phyloP scores from a whole-genome alignment of 1,140 invertebrate genomes.

The Papilio helenus region DNA sequence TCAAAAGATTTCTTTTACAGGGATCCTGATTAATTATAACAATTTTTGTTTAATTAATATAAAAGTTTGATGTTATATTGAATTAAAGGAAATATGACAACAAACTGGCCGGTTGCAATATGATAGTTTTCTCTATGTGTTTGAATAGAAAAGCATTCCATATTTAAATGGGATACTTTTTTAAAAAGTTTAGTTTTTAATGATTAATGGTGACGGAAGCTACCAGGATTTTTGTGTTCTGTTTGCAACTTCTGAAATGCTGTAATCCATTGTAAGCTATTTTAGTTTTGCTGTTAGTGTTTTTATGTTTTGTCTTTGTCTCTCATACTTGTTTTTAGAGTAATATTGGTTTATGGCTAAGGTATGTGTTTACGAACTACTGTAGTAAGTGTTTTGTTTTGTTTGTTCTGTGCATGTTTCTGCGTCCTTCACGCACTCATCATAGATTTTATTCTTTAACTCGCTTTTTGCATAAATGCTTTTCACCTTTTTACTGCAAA shows the following conservation, averaged over 20 bases:
- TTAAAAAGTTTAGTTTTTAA: constrained; percentile 52
- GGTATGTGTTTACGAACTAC: constrained; percentile 44
- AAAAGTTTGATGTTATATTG: constrained; percentile 28
- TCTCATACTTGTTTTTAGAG: not conserved
- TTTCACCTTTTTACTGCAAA: constrained; percentile 71
- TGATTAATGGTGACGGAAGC: constrained; percentile 51
- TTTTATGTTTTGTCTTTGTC: constrained; percentile 8
- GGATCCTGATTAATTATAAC: constrained; percentile 33
- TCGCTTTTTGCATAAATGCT: constrained; percentile 70
- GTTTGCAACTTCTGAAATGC: constrained; percentile 43
- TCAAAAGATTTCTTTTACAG: constrained; percentile 37
- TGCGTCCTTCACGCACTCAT: constrained; percentile 78
- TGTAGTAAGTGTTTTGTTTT: constrained; percentile 55
- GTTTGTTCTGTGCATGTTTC: constrained; percentile 65
- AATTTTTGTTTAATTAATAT: constrained; percentile 28
- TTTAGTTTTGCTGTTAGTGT: constrained; percentile 45
- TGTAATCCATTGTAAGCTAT: constrained; percentile 53
- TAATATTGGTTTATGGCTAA: constrained; percentile 34
- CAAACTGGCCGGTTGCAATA: constrained; percentile 46
- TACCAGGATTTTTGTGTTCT: constrained; percentile 75
- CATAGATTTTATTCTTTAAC: constrained; percentile 65
- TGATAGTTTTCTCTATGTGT: constrained; percentile 50
- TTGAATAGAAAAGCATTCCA: constrained; percentile 42
- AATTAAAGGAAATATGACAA: constrained; percentile 36
- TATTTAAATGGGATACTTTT: constrained; percentile 47